Conservation (phyloP, 2,797 vertebrate genomes). For the Lycodopsis pacificus region DNA sequence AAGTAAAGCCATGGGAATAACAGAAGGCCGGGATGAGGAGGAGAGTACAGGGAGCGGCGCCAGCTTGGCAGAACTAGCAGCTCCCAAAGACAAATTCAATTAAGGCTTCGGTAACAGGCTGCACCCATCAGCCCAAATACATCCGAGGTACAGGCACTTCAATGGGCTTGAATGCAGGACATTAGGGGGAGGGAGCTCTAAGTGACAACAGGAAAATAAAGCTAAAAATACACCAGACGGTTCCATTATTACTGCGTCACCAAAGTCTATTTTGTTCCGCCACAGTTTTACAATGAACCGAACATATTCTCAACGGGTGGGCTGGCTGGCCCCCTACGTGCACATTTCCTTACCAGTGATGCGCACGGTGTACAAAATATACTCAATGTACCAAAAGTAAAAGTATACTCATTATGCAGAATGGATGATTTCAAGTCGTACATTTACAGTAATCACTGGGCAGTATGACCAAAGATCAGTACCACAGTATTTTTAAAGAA, state of each 20-base stretch:
- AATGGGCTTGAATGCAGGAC: constrained; percentile 18
- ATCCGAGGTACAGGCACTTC: constrained; percentile 28
- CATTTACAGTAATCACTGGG: no score
- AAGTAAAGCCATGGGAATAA: constrained; percentile 41
- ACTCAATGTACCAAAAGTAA: no score
- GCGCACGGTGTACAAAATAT: no score
- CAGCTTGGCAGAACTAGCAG: constrained; percentile 49
- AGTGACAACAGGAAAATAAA: background rate
- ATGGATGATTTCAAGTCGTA: no score
- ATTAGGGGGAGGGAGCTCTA: constrained; percentile 1
- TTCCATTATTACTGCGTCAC: background rate
- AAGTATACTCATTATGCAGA: no score
- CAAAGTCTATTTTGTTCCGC: background rate
- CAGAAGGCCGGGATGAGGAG: constrained; percentile 12
- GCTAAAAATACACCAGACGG: background rate
- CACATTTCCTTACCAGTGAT: no score
- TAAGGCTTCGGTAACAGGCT: constrained; percentile 55
- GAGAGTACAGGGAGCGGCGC: constrained; percentile 40
- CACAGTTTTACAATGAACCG: background rate
- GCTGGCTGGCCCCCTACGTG: no score
- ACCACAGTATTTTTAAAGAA: no score
- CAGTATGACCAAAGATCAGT: no score
- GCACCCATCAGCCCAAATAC: constrained; percentile 38
- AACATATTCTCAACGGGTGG: background rate
- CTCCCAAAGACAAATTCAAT: constrained; percentile 65